Evolutionary conservation across 2,113 vertebrate genomes (phyloP), one percentile per base, ranked within the genome.

Genomic region (Antigone vipio): DNA sequence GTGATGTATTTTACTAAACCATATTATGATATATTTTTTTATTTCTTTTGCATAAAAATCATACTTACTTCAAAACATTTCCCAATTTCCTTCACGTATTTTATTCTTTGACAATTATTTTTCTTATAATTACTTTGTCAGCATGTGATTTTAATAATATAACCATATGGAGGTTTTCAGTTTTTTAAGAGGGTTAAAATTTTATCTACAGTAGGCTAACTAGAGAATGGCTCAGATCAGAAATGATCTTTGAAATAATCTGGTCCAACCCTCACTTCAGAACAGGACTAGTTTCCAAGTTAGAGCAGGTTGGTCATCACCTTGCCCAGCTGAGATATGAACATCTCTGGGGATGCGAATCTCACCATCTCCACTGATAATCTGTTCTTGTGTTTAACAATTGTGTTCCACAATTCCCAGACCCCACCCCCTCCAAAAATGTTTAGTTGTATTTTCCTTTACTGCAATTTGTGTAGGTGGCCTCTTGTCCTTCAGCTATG

Each of bases 321-420:
- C 7, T 63, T 56, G 9, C 4, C 40, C 20, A 23, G 16, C 0
- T 80, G 34, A 90, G 11, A 44, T 2, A 1, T 0, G 0, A 55
- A 56, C 4, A 49, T n/a, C 35, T 66, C 13, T 9, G 22, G 16
- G 24, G 5, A 27, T 1, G 3, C 10, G 52, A 62, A 53, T 64
- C 60, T 24, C 11, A 6, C 2, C 24, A 32, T 19, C 29, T 44
- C 5, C 1, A 0, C 35, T 32, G 15, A 3, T 50, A 85, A 42
- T 63, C 21, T 47, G 15, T 44, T 24, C 11, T 42, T 62, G 5
- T 32, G 2, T 5, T 82, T 71, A 85, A 71, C 14, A n/a, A n/a
- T n/a, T n/a, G n/a, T n/a, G n/a, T n/a, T 9, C 5, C 3, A 45
- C 23, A 44, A 17, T 17, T 42, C 3, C 26, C 10, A 3, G 3